Evolutionary conservation across 1,140 invertebrate genomes (phyloP), one percentile per base, ranked within the genome.

Genomic region (Sipha flava): DNA sequence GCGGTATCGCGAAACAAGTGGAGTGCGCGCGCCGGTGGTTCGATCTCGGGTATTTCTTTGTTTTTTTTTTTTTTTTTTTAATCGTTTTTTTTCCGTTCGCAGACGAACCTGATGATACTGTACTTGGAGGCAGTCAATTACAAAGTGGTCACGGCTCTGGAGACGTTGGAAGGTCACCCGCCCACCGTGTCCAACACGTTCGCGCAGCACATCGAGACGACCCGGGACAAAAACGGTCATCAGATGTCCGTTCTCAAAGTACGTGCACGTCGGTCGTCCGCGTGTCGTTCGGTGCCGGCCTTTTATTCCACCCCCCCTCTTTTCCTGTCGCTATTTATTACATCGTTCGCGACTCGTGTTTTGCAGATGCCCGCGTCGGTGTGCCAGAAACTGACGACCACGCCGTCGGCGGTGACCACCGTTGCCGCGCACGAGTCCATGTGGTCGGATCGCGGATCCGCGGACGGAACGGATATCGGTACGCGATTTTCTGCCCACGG

Each of bases 81-180:
- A n/a, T n/a, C n/a, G n/a, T n/a, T n/a, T n/a, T n/a, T n/a, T n/a
- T n/a, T n/a, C n/a, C n/a, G n/a, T n/a, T n/a, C n/a, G n/a, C 85
- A 97, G 95, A 95, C 96, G 89, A 90, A 92, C 83, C 94, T 94
- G 3, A 96, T 95, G 92, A 86, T 97, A 68, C 92, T 94, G 9
- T 98, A 96, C 84, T 86, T 97, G 80, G 95, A 98, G 87, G 95
- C 95, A 0, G 91, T 94, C 7, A 90, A 93, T 81, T 93, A 92
- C 83, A 97, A 98, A 86, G 89, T 97, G 26, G 91, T 94, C 43
- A 91, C 90, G 49, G 91, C 91, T 40, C 85, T 97, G 23, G 90
- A 92, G 59, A 93, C 95, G 84, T 84, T 96, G 37, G 94, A 96
- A 84, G 92, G 91, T 75, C 88, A 91, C 81, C 89, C 90, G 40